Evolutionary conservation across 1,140 invertebrate species (phyloP).

Genomic region (Catajapyx aquilonaris): DNA sequence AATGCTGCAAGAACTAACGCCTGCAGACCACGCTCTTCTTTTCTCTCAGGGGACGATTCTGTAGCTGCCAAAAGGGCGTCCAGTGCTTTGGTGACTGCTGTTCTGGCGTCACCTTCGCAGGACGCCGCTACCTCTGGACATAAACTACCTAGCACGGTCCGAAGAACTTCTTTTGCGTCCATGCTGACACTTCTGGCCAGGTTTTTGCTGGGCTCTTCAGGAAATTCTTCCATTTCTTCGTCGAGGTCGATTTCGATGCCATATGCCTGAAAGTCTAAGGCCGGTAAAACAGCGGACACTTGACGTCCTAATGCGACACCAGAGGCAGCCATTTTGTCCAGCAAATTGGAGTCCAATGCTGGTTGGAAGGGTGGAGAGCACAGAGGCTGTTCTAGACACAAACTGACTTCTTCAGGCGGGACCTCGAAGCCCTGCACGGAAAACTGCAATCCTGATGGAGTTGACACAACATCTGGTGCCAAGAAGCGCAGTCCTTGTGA

Average conservation of each 20-base stretch:
- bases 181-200: no score
- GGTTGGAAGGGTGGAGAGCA: conserved; percentile 16
- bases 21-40: conserved; percentile 22
- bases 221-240: no score
- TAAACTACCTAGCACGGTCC: no score
- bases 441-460: conserved; percentile 39
- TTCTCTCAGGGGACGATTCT: conserved; percentile 21
- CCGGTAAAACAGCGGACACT: conserved; percentile 32
- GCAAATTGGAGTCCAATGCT: conserved; percentile 37
- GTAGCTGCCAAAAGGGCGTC: conserved; percentile 14
- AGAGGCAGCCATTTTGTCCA: conserved; percentile 41
- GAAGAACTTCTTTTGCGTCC: no score
- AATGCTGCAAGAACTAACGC: conserved; percentile 22
- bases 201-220: no score
- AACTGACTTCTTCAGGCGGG: conserved; percentile 39
- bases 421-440: conserved; percentile 51
- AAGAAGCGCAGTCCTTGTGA: conserved; percentile 44
- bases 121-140: no score
- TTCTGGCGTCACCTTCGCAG: no score
- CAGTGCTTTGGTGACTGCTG: no score
- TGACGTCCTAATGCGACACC: conserved; percentile 44
- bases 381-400: conserved; percentile 30
- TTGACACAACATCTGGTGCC: conserved; percentile 40
- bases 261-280: conserved; percentile 29
- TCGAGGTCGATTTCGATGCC: no score